These are phyloP conservation scores for Escarpia spicata DNA, from an alignment of 2,888 invertebrate species.

Conservation along the genomic window DNA sequence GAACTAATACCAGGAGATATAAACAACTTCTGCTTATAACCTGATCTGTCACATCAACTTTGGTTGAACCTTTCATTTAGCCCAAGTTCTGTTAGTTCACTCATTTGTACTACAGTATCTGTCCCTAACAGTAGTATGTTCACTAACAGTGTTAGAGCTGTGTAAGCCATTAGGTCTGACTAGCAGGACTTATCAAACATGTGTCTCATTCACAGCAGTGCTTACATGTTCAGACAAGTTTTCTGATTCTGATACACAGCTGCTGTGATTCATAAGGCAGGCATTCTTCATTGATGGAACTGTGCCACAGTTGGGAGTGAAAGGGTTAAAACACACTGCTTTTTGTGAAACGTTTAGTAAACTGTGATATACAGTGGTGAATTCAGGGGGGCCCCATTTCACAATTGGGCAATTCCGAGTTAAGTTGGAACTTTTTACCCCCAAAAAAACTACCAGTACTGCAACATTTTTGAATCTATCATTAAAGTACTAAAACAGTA, in stretches of 20 bases:
- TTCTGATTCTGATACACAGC: not conserved
- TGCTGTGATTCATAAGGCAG: not conserved
- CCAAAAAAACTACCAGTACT: no score
- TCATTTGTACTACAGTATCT: not conserved
- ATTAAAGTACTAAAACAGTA: no score
- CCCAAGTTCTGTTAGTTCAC: not conserved
- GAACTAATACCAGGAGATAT: not conserved
- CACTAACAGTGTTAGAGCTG: not conserved
- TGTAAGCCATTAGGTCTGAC: not conserved
- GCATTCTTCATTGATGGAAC: not conserved
- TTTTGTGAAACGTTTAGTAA: not conserved
- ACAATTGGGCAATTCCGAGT: no score
- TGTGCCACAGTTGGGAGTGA: not conserved
- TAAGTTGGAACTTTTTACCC: no score
- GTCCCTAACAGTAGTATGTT: not conserved
- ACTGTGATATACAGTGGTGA: not conserved
- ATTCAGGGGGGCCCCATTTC: not conserved
- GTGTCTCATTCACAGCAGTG: not conserved
- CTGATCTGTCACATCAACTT: not conserved
- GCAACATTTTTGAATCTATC: no score
- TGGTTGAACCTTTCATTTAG: not conserved
- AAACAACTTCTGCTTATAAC: not conserved
- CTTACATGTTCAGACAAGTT: not conserved
- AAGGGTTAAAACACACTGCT: not conserved
- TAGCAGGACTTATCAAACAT: not conserved